Conservation (phyloP, 1,140 invertebrate species). For the Scaptomyza graminum region DNA sequence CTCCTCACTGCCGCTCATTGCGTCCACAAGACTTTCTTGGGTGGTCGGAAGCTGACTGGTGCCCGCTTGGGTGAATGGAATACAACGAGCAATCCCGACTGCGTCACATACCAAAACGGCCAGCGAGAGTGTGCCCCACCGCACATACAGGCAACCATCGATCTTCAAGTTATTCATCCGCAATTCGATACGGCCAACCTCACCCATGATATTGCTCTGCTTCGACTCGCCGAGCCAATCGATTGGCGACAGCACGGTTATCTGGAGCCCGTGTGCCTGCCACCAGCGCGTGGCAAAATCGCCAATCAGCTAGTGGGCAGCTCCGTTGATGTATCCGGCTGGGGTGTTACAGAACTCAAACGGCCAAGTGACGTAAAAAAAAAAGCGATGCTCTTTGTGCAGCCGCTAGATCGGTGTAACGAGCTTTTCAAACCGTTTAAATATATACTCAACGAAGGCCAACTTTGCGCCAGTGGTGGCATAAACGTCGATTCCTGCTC, state of each 20-base stretch:
- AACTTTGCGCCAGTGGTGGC: constrained; percentile 70
- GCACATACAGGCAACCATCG: constrained; percentile 86
- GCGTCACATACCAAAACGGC: constrained; percentile 38
- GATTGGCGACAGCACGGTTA: constrained; percentile 31
- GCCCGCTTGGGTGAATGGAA: constrained; percentile 82
- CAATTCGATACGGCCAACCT: constrained; percentile 26
- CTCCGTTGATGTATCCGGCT: constrained; percentile 90
- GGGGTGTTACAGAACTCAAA: constrained; percentile 89
- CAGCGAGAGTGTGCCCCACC: constrained; percentile 84
- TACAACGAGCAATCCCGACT: constrained; percentile 61
- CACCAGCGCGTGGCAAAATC: constrained; percentile 80
- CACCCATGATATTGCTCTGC: constrained; percentile 89
- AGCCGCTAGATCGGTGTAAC: constrained; percentile 45
- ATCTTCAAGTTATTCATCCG: constrained; percentile 57
- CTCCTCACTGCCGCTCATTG: constrained; percentile 86
- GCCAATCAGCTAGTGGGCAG: constrained; percentile 83
- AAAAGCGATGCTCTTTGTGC: constrained; percentile 53
- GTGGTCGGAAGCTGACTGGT: constrained; percentile 82
- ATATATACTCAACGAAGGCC: constrained; percentile 11
- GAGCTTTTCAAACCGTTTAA: constrained; percentile 16
- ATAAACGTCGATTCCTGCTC: constrained; percentile 57
- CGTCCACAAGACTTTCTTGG: constrained; percentile 84
- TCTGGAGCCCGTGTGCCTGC: constrained; percentile 91
- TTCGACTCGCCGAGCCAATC: constrained; percentile 87
- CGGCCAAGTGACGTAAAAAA: constrained; percentile 52